Percentiles rank a stretch among this genome's conserved stretches.
Evolutionary conservation across 1,140 invertebrate species (phyloP).

Genomic region (Polypedilum pembai): DNA sequence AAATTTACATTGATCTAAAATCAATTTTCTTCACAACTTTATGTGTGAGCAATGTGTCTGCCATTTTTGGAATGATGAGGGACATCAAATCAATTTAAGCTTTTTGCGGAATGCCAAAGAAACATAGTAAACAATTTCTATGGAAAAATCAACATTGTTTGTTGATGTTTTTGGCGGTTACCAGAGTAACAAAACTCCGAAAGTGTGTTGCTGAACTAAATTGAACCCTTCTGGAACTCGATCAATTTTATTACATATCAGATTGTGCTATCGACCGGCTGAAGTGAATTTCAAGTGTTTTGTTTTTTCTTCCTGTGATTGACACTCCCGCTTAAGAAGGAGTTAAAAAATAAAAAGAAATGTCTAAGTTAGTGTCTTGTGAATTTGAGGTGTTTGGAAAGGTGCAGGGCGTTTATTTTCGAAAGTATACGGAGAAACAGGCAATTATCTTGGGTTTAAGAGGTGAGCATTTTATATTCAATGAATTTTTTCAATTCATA

Average conservation of each 20-base stretch:
- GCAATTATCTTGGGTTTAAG: slow-evolving; percentile 50
- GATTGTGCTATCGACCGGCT: background rate
- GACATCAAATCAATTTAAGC: background rate
- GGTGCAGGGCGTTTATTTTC: slow-evolving; percentile 52
- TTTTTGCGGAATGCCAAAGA: background rate
- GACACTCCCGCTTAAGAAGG: slow-evolving; percentile 43
- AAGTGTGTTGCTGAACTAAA: background rate
- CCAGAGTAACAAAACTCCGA: background rate
- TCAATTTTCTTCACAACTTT: background rate
- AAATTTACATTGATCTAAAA: slow-evolving; percentile 5
- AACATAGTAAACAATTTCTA: slow-evolving; percentile 7
- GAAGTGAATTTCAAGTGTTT: slow-evolving; percentile 39
- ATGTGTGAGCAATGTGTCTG: background rate
- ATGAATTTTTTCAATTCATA: background rate
- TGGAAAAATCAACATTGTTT: background rate
- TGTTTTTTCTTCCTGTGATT: slow-evolving; percentile 40
- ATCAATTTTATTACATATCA: background rate
- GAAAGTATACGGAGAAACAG: slow-evolving; percentile 53
- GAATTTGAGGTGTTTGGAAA: slow-evolving; percentile 53
- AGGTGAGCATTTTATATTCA: slow-evolving; percentile 35
- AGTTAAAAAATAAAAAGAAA: slow-evolving; percentile 39
- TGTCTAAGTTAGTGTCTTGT: slow-evolving; percentile 38
- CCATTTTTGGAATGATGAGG: background rate
- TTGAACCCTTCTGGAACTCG: background rate
- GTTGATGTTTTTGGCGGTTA: background rate